These are phyloP conservation scores for Spodoptera exigua DNA, from an alignment of 2,888 invertebrate genomes.

Conservation along the genomic window DNA sequence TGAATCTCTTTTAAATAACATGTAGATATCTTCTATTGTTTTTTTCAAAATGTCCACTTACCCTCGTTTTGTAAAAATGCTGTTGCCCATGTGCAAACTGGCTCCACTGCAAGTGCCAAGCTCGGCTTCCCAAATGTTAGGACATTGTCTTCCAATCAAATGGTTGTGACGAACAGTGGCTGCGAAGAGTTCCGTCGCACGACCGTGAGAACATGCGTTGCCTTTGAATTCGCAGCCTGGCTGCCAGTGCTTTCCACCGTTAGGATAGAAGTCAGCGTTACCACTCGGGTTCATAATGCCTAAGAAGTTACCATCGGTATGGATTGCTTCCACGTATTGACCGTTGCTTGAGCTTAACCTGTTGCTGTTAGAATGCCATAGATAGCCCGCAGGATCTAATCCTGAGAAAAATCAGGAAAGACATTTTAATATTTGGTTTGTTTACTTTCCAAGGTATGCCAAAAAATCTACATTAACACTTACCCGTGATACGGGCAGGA, in stretches of 20 bases:
- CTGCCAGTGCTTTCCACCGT: conserved; percentile 70
- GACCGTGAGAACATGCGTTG: conserved; percentile 72
- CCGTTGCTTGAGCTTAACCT: conserved; percentile 62
- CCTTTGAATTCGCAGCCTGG: conserved; percentile 67
- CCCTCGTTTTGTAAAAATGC: conserved; percentile 64
- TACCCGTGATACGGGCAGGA: conserved; percentile 73
- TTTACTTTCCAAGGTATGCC: too few species aligned
- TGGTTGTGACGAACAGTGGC: conserved; percentile 67
- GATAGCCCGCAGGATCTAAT: conserved; percentile 68
- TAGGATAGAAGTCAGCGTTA: conserved; percentile 74
- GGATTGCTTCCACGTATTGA: conserved; percentile 73
- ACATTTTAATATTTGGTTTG: too few species aligned
- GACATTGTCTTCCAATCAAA: conserved; percentile 66
- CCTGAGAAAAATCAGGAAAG: not conserved
- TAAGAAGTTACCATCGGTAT: conserved; percentile 69
- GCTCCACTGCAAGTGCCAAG: conserved; percentile 61
- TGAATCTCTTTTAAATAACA: too few species aligned
- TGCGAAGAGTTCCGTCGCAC: conserved; percentile 68
- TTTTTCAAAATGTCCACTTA: conserved; percentile 37
- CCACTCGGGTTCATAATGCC: conserved; percentile 67
- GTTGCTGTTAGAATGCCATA: conserved; percentile 61
- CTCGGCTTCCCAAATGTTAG: conserved; percentile 59
- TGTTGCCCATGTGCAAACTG: conserved; percentile 68
- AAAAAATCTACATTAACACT: too few species aligned
- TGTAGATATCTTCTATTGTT: too few species aligned